Conservation (phyloP, 2,797 vertebrate genomes). For the Pristis pectinata region DNA sequence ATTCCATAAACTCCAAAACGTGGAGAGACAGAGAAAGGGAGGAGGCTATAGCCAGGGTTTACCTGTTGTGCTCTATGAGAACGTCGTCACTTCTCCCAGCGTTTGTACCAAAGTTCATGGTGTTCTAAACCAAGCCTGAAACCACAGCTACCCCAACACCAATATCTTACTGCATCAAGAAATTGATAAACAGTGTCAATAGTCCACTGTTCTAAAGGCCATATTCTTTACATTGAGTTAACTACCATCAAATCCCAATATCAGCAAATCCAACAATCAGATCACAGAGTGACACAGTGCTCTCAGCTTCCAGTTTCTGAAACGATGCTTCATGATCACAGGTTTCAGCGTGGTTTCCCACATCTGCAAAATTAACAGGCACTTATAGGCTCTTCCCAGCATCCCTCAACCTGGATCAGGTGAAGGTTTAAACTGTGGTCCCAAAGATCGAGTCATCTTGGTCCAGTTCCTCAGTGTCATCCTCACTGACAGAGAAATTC, state of each 20-base stretch:
- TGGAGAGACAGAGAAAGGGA: background rate
- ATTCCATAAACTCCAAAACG: background rate
- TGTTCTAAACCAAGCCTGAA: background rate
- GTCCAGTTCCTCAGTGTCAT: slow-evolving; percentile 54
- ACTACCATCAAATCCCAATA: background rate
- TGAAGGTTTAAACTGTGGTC: slow-evolving; percentile 59
- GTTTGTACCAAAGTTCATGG: background rate
- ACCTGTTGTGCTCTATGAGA: background rate
- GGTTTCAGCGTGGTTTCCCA: background rate
- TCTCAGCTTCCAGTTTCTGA: background rate
- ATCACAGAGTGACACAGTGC: background rate
- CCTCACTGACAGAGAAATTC: slow-evolving; percentile 56
- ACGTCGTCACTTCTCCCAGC: background rate
- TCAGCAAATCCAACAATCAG: background rate
- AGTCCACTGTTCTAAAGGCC: background rate
- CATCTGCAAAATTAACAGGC: slow-evolving; percentile 4
- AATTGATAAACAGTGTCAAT: background rate
- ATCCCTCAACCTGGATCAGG: background rate
- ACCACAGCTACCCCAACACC: background rate
- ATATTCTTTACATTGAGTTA: background rate
- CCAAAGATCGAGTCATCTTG: slow-evolving; percentile 59
- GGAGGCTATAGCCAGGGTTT: background rate
- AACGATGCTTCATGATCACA: background rate
- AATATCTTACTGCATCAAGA: background rate
- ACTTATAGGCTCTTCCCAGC: slow-evolving; percentile 8